Base-by-base conservation (phyloP, 1,140 invertebrate species). In the Papilio aristodemus region DNA sequence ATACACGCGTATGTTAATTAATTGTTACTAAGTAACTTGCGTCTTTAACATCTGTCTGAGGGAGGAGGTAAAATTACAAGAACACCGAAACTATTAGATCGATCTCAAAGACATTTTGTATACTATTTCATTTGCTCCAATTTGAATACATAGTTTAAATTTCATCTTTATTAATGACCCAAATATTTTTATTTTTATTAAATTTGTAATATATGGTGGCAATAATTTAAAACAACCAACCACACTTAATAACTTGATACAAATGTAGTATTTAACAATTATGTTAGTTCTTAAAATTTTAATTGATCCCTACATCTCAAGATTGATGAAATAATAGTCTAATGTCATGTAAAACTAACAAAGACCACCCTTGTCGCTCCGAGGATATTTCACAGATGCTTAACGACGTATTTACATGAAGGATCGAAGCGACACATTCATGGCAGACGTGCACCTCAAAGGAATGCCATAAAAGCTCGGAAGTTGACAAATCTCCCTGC, bases 401-500 rank as follows among this genome's bases (percentile, higher is more conserved):
- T 87, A 85, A 83, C 77, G 81, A 87, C 74, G 77, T 86, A 86
- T 87, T 87, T 84, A 86, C 77, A 81, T 80, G 71, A 63, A 73
- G 68, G 77, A 79, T 46, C 68, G 46, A 68, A 68, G 73, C 69
- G 57, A 68, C 67, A 71, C 70, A 71, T 81, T 75, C 68, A 69
- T 70, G 63, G 79, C 62, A 77, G 62, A 72, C 41, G 69, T 69
- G 73, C 71, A 69, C 75, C 79, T 85, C 77, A 86, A 86, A 87
- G 85, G 85, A 86, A 86, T 80, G 81, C 77, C 78, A 72, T 82
- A 76, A 81, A 83, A 71, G 85, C 75, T 89, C 78, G 85, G 86
- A 89, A 91, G 84, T 90, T 91, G 87, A 91, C 89, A 91, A 91
- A 91, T 91, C 80, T 84, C 77, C 63, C 67, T 66, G 70, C 80